Base-by-base conservation (phyloP, 2,797 vertebrate genomes). In the Chloroceryle inda region DNA sequence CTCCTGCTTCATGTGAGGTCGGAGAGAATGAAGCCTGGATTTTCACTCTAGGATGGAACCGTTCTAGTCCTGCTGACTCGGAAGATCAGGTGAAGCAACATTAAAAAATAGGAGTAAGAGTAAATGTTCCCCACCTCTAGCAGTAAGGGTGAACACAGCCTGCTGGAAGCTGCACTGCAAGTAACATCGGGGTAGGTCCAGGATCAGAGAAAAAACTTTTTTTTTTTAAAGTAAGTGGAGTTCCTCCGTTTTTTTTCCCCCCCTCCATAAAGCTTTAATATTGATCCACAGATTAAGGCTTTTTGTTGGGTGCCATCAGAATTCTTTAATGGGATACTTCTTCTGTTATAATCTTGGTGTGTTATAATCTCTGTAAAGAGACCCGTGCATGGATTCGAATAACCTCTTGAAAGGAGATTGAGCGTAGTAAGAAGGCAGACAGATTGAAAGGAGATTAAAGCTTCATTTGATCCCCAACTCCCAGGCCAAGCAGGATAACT, bases 391-490 rank as follows among this genome's bases (percentile, higher is more conserved):
- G 80, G 85, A 90, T 85, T 33, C 77, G 74, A 59, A 9, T 16
- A 77, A 75, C 50, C 19, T 79, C 94, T 89, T 90, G 29, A 78
- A 77, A 91, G 14, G 59, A 97, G 96, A 96, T 61, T 77, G 96
- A 58, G 92, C 44, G 88, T 71, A 86, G 33, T 58, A 90, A 96
- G 95, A 61, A 29, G 72, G 93, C 98, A 98, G 98, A 98, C 96
- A 97, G 97, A 93, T 47, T 78, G 73, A 93, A 98, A 98, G 97
- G 93, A 97, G 97, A 98, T 98, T 97, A 96, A 96, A 98, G 97
- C 97, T 93, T 95, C 92, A 89, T 82, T 94, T 62, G 96, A 95
- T 96, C 92, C 86, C 95, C 93, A 95, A 5, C 31, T 76, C 75
- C 75, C 92, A 94, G 96, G 94, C 93, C 96, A 97, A 97, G 98